Evolutionary conservation across 1,140 invertebrate genomes (phyloP), one percentile per base, ranked within the genome.

Genomic region (Onthophagus taurus): DNA sequence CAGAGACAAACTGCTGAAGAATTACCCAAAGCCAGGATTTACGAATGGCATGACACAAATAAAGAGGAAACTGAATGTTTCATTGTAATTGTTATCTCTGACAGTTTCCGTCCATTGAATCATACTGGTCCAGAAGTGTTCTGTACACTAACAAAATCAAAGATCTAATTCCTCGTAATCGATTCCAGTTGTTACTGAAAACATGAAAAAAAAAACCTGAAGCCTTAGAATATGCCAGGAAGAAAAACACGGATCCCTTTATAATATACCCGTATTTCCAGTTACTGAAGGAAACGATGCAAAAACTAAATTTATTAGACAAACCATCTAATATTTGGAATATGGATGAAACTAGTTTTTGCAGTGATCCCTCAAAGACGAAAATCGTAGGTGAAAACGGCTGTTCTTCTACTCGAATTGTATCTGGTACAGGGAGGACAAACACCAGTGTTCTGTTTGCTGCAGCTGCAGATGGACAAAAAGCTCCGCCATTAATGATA

Each of bases 271-370:
- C 42, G 1, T 62, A 56, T 48, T 60, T 54, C 44, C 34, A 55
- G n/a, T 16, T 55, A 14, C 19, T 59, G 9, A 36, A 54, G 46
- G 23, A 48, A 14, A 50, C 49, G n/a, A 7, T 58, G 16, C 26
- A 43, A 11, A 49, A 53, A 7, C 49, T 57, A 23, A 42, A 52
- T n/a, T 29, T 59, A 30, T 7, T 38, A 17, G 38, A 55, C 9
- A 50, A 53, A 38, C 53, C 58, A 11, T 7, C 29, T 3, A 18
- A 23, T 7, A 58, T 61, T 7, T 63, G 53, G 49, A 63, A 63
- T 43, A 16, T 58, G 1, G 59, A 60, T 45, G 57, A 63, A 41
- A 57, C 52, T 7, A 53, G 50, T 29, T 57, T 60, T 44, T 44
- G 34, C 7, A 47, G 39, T 11, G 60, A 64, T 33, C 52, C 58